Conservation (phyloP, 2,113 vertebrate species). For the human region GRCh38 chr1:114859501-114860000, state of each 20-base stretch:
- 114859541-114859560: constrained; percentile 49
- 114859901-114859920: not conserved
- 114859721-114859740: constrained; percentile 64
- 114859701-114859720: constrained; percentile 55
- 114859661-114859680: constrained; percentile 47
- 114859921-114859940: constrained; percentile 12
- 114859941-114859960: not conserved
- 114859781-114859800: constrained; percentile 93
- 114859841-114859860: not conserved
- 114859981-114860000: not conserved
- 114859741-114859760: constrained; percentile 97
- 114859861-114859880: constrained; percentile 48
- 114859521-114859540: constrained; percentile 29
- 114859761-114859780: constrained; percentile 93
- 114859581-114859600: not conserved
- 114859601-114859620: constrained; percentile 4
- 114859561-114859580: constrained; percentile 18
- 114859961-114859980: not conserved
- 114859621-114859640: constrained; percentile 29
- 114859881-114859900: constrained; percentile 7
- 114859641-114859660: not conserved
- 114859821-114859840: constrained; percentile 57
- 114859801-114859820: constrained; percentile 91
- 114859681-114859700: constrained; percentile 47
- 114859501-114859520: constrained; percentile 29